Percentiles rank a stretch among this genome's conserved stretches.
Evolutionary conservation across 2,797 vertebrate genomes (phyloP).

Genomic region (Halcyon chelicuti): DNA sequence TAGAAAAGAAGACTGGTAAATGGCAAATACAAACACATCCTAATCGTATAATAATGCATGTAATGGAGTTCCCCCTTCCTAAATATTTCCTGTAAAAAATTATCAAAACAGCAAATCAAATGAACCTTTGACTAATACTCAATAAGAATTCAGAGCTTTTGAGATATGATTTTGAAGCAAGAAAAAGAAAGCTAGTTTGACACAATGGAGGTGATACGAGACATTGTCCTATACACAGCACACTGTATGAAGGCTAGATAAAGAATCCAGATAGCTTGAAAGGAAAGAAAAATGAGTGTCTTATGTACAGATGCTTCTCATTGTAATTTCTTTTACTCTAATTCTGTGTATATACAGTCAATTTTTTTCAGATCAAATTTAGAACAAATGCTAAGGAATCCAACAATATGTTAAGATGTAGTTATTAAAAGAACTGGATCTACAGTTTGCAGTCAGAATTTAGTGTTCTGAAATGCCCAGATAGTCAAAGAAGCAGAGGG

Average conservation of each 20-base stretch:
- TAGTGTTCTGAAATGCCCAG: neutral
- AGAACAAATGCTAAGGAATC: neutral
- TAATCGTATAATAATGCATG: neutral
- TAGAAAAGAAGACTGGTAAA: neutral
- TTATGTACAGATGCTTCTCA: conserved; percentile 26
- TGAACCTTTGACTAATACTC: neutral
- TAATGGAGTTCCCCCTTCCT: neutral
- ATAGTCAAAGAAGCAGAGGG: neutral
- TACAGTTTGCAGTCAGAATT: neutral
- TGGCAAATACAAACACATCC: neutral
- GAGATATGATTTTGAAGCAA: conserved; percentile 43
- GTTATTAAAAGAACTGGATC: neutral
- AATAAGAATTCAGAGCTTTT: neutral
- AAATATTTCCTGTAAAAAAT: neutral
- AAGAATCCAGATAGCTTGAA: conserved; percentile 60
- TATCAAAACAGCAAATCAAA: neutral
- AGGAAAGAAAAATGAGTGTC: conserved; percentile 59
- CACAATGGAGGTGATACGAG: neutral
- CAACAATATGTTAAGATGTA: neutral
- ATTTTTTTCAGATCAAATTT: neutral
- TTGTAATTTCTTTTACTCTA: neutral
- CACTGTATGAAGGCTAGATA: conserved; percentile 50
- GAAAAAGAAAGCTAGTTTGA: conserved; percentile 48
- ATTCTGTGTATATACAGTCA: neutral
- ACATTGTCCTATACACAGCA: conserved; percentile 42